Base-by-base conservation (phyloP, 1,140 invertebrate genomes). In the Temnothorax nylanderi region DNA sequence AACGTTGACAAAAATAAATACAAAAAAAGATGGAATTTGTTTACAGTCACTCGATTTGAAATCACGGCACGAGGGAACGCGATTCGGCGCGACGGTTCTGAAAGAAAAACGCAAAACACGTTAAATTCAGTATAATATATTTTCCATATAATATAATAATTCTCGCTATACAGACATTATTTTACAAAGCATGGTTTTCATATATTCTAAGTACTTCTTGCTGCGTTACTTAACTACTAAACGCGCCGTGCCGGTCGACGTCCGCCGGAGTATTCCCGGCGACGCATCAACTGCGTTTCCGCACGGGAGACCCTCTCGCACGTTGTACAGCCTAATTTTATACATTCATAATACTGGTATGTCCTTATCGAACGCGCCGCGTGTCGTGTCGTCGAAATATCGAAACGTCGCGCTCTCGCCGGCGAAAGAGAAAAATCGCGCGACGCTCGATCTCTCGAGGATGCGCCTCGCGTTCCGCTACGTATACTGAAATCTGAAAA, bases 101-200 rank as follows among this genome's bases (percentile, higher is more conserved):
- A 78, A 32, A 26, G 41, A 47, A 10, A 11, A 44, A 62, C 56
- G 78, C 44, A 47, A 0, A 16, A 16, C 65, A 34, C 86, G 65
- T 89, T 95, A 95, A 95, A 95, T 95, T 95, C 92, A 94, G 93
- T 95, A 95, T 95, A 95, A 95, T 95, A 95, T 95, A 95, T 95
- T 95, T 95, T 95, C 94, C 94, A 95, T 95, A 94, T 95, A 95
- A 95, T 95, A 94, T 95, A 95, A 94, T 95, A 94, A 94, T 94
- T 95, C 93, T 95, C 94, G 94, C 95, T 95, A 95, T 95, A 95
- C 94, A 95, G 94, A 95, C 94, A 95, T 94, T 95, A 95, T 95
- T 91, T 95, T 95, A 95, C 95, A 95, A 95, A 95, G 94, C 94
- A 95, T 94, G 93, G 92, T 69, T 67, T 94, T 95, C 92, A 91